Percentiles rank a stretch among this genome's conserved stretches.
phyloP scores from a whole-genome alignment of 2,113 vertebrate genomes.

The Sarotherodon lohbergeri region DNA sequence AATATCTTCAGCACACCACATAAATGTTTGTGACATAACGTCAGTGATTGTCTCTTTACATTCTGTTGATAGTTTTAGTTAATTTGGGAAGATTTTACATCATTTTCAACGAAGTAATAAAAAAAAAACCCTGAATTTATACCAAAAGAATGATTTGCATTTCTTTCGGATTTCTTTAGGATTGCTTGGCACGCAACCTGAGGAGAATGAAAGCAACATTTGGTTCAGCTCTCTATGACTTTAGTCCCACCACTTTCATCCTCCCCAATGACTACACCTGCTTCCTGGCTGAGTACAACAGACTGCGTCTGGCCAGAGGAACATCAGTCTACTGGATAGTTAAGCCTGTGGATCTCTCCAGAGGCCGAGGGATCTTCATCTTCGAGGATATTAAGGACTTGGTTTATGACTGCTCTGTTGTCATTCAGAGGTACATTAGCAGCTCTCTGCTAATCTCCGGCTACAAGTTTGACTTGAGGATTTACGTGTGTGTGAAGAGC shows the following conservation, averaged over 20 bases:
- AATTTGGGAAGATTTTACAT: not conserved
- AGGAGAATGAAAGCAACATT: slow-evolving; percentile 71
- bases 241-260: slow-evolving; percentile 74
- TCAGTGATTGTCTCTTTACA: not conserved
- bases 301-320: slow-evolving; percentile 31
- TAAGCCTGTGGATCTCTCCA: slow-evolving; percentile 77
- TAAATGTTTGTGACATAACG: not conserved
- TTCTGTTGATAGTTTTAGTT: not conserved
- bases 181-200: slow-evolving; percentile 73
- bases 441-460: slow-evolving; percentile 78
- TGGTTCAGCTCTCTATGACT: slow-evolving; percentile 67
- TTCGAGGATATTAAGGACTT: slow-evolving; percentile 77
- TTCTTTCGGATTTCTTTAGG: slow-evolving; percentile 20
- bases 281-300: slow-evolving; percentile 71
- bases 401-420: slow-evolving; percentile 66
- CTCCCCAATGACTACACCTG: slow-evolving; percentile 75
- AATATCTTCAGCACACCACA: not conserved
- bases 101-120: rapidly evolving
- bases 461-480: slow-evolving; percentile 79
- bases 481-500: slow-evolving; percentile 80
- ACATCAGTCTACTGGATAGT: slow-evolving; percentile 73
- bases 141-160: not conserved
- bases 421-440: slow-evolving; percentile 78
- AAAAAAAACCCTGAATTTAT: not conserved
- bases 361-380: slow-evolving; percentile 76